A percentile compares a stretch with the other conserved stretches of the same genome.
phyloP scores from a whole-genome alignment of 2,113 vertebrate species.

The Notechis scutatus region DNA sequence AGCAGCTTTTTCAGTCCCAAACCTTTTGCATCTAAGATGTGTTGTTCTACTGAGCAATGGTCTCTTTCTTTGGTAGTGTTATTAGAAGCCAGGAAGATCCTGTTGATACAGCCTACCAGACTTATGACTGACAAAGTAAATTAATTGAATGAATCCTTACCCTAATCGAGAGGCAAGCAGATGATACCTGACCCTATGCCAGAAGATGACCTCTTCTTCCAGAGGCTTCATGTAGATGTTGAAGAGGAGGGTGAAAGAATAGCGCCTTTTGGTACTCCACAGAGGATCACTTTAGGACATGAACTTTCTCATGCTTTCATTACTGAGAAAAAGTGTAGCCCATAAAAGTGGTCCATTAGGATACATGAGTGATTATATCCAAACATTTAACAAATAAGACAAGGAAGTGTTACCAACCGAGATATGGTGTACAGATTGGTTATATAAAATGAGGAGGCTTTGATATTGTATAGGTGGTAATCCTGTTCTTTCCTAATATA shows the following conservation, averaged over 20 bases:
- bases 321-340: neutral
- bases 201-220: neutral
- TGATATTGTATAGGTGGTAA: neutral
- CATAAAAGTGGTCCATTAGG: neutral
- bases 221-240: neutral
- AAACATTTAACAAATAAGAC: neutral
- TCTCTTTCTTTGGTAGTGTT: neutral
- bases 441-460: neutral
- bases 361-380: neutral
- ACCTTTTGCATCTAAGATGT: neutral
- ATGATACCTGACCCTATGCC: slow-evolving; percentile 57
- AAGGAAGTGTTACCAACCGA: fast-evolving
- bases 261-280: neutral
- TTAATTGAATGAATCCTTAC: slow-evolving; percentile 65
- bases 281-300: neutral
- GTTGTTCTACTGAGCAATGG: neutral
- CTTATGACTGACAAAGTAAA: neutral
- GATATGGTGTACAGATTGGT: neutral
- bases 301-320: neutral
- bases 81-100: neutral
- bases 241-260: neutral
- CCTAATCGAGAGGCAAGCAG: slow-evolving; percentile 87
- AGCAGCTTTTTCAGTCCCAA: neutral
- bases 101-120: neutral
- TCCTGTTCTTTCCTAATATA: neutral